Base-by-base conservation (phyloP, 2,113 vertebrate species). In the Entelurus aequoreus region DNA sequence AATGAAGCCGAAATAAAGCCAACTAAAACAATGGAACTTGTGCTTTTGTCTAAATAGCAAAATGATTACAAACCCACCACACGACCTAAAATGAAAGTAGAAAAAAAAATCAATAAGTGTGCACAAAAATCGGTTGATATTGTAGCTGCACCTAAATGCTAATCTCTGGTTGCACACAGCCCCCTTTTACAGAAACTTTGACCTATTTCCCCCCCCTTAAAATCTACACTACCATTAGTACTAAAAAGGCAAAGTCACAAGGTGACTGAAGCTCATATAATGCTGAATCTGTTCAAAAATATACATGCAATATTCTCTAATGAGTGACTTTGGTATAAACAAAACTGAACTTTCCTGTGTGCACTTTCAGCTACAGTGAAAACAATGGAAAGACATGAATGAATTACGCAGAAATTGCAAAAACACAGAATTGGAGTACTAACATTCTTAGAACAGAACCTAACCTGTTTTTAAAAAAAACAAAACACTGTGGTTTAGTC, bases 241-340 rank as follows among this genome's bases (percentile, higher is more conserved):
- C 15, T 78, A 52, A 64, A 76, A 88, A 90, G 82, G 78, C 84
- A 75, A 76, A 68, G 69, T 77, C 65, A 69, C 66, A 4, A 16
- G 46, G 63, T 82, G 67, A 67, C 44, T 57, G 3, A 14, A 68
- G 13, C 48, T 65, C 58, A 63, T 48, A 61, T 72, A 79, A 81
- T 67, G 71, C 75, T 69, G 42, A 73, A 78, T 74, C 66, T 35
- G 42, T 69, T 75, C 64, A 72, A 76, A 77, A 75, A 79, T 69
- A 73, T 48, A 74, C 49, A 76, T 62, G 74, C 65, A 76, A 73
- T 54, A 44, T 54, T 63, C 21, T 69, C 62, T 9, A 81, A 72
- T 66, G 51, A 68, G 78, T 84, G 76, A 87, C 89, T 91, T 91
- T 91, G 90, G 90, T 89, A 84, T 88, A 81, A 87, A 88, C 66